Percentiles rank a stretch among this genome's conserved stretches.
Evolutionary conservation across 2,797 vertebrate species (phyloP).

Genomic region (Enteromius paludinosus): DNA sequence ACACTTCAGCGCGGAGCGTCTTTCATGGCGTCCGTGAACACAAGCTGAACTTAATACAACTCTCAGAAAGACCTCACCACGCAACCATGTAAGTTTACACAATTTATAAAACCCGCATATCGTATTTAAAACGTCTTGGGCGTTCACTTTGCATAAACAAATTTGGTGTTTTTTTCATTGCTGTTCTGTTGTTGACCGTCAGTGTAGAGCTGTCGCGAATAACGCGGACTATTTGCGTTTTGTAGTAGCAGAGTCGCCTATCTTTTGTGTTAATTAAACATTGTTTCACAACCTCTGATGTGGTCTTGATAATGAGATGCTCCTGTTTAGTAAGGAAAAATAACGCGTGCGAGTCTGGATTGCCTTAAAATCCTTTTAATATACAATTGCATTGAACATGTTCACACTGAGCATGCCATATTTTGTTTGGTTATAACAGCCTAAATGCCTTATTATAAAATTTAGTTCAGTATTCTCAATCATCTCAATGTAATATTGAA

Average conservation of each 20-base stretch:
- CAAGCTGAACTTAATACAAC: neutral
- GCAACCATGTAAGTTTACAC: conserved; percentile 20
- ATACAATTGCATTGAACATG: neutral
- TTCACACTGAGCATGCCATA: neutral
- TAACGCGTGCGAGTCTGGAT: neutral
- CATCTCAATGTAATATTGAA: neutral
- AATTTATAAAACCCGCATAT: neutral
- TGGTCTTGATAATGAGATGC: neutral
- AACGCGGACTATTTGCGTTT: neutral
- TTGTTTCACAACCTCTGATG: neutral
- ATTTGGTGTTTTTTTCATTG: neutral
- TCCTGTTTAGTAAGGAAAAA: too few relatives aligned
- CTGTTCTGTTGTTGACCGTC: neutral
- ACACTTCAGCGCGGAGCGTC: neutral
- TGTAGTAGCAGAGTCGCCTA: neutral
- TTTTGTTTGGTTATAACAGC: neutral
- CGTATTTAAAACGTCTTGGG: neutral
- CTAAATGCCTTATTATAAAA: neutral
- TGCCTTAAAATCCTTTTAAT: neutral
- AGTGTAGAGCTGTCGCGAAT: neutral
- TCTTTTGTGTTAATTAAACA: neutral
- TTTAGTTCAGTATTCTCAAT: neutral
- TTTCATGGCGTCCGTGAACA: neutral
- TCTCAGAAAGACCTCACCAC: neutral
- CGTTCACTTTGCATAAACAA: neutral